These are phyloP conservation scores for Tychaedon coryphoeus DNA, from an alignment of 2,113 vertebrate genomes.

Conservation along the genomic window DNA sequence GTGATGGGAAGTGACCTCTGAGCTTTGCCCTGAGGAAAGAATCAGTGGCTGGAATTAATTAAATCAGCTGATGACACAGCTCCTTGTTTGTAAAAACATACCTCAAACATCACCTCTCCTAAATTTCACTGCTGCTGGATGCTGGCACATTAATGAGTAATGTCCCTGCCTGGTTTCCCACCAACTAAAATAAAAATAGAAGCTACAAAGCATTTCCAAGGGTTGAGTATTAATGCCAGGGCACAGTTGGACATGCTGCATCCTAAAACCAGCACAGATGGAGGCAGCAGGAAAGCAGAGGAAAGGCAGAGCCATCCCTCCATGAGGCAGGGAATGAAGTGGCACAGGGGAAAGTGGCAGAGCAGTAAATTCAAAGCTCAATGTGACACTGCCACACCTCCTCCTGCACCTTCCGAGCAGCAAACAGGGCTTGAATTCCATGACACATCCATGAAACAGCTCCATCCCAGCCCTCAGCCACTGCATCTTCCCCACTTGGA, in stretches of 20 bases:
- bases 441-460: accelerated
- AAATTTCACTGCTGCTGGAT: neutral
- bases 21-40: neutral
- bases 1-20: neutral
- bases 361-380: neutral
- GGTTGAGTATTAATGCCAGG: neutral
- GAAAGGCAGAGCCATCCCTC: neutral
- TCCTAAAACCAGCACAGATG: neutral
- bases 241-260: neutral
- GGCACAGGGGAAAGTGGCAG: neutral
- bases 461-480: neutral
- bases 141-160: neutral
- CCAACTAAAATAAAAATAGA: neutral
- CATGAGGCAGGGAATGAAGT: neutral
- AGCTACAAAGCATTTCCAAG: neutral
- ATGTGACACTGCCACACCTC: accelerated
- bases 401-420: neutral
- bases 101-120: neutral
- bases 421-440: neutral
- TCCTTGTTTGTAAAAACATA: accelerated
- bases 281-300: neutral
- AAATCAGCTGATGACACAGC: neutral
- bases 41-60: neutral
- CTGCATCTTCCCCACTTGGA: neutral
- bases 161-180: neutral